Conservation (phyloP, 2,888 invertebrate genomes). For the Eucera pruinosa region DNA sequence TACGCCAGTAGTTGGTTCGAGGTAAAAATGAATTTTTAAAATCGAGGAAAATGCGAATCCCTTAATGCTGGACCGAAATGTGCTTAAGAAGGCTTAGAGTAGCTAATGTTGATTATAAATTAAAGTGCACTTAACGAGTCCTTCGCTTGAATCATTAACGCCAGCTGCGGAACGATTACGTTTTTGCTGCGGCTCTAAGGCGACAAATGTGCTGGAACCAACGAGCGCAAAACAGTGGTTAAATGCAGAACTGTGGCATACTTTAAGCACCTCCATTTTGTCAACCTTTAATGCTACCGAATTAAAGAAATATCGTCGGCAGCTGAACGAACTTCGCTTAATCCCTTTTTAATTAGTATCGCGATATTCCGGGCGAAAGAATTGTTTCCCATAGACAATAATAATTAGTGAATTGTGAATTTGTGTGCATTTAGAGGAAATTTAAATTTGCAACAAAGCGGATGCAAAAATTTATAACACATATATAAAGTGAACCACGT, state of each 20-base stretch:
- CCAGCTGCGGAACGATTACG: conserved; percentile 24
- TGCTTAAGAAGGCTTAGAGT: conserved; percentile 22
- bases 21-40: conserved; percentile 18
- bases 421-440: too few species aligned
- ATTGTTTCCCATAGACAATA: too few species aligned
- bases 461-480: too few species aligned
- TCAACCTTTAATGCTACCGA: neutral
- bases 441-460: too few species aligned
- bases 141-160: conserved; percentile 27
- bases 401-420: too few species aligned
- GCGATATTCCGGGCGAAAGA: too few species aligned
- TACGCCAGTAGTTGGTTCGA: neutral
- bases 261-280: neutral
- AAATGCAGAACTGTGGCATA: neutral
- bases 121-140: conserved; percentile 6
- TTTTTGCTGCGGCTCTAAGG: conserved; percentile 18
- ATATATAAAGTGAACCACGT: too few species aligned
- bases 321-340: too few species aligned
- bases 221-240: conserved; percentile 1
- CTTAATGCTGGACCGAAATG: neutral
- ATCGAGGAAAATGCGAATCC: neutral
- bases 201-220: neutral
- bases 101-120: conserved; percentile 27
- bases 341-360: too few species aligned
- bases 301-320: too few species aligned